A percentile compares a stretch with the other conserved stretches of the same genome.
phyloP scores from a whole-genome alignment of 2,888 invertebrate species.

The Drosophila siamana region DNA sequence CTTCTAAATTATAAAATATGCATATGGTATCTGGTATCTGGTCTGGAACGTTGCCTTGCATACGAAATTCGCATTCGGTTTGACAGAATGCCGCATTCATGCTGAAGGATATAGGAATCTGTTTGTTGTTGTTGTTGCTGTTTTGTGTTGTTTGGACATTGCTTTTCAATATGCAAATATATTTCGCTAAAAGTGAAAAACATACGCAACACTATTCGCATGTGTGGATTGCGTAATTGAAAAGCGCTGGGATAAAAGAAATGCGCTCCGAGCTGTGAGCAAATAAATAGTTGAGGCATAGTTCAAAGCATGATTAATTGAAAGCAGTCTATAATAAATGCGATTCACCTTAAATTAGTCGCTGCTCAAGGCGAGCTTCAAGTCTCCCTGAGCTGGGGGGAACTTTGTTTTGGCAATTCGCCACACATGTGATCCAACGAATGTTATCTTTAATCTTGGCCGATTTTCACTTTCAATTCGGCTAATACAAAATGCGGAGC shows the following conservation, averaged over 20 bases:
- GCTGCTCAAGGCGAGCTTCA: background rate
- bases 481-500: conserved; percentile 61
- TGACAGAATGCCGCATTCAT: conserved; percentile 64
- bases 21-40: conserved; percentile 45
- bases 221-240: conserved; percentile 44
- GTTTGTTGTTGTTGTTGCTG: conserved; percentile 4
- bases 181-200: conserved; percentile 38
- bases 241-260: conserved; percentile 21
- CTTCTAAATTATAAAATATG: conserved; percentile 57
- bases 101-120: conserved; percentile 38
- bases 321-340: background rate
- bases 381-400: background rate
- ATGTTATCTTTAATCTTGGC: conserved; percentile 41
- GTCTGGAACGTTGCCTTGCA: conserved; percentile 53
- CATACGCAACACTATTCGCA: conserved; percentile 9
- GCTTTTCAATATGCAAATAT: conserved; percentile 68
- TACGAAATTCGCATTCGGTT: conserved; percentile 54
- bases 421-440: conserved; percentile 36
- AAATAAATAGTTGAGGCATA: too few relatives aligned
- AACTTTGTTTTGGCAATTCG: conserved; percentile 50
- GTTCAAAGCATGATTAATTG: background rate
- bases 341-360: background rate
- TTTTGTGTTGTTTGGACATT: conserved; percentile 28
- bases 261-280: too few relatives aligned
- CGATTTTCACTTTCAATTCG: conserved; percentile 56